A percentile compares a stretch with the other conserved stretches of the same genome.
These are phyloP conservation scores for Oriolus oriolus DNA, from an alignment of 2,113 vertebrate genomes.

Conservation along the genomic window DNA sequence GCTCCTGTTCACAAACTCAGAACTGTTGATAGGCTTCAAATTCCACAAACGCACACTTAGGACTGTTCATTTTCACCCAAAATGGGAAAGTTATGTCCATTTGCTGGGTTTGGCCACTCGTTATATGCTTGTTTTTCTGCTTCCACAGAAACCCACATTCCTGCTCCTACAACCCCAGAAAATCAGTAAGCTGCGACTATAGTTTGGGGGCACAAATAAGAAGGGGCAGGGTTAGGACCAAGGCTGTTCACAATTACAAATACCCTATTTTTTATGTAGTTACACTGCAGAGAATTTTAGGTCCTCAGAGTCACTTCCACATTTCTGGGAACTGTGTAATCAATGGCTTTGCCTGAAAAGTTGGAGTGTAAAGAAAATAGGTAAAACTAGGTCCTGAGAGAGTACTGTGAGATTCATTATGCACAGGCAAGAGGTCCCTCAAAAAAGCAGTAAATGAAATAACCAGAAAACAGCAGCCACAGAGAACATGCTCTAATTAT, in stretches of 20 bases:
- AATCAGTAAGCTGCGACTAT: background rate
- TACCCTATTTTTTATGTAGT: background rate
- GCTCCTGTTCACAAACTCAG: background rate
- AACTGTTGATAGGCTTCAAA: background rate
- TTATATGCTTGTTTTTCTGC: background rate
- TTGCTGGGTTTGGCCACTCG: background rate
- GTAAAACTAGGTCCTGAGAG: background rate
- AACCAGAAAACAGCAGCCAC: background rate
- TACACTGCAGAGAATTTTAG: background rate
- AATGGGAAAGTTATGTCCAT: rapidly evolving
- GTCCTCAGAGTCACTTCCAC: background rate
- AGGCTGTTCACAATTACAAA: background rate
- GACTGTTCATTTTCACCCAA: background rate
- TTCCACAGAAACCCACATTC: background rate
- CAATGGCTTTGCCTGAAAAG: background rate
- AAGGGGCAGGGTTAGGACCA: background rate
- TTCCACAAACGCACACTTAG: background rate
- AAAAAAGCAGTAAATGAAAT: background rate
- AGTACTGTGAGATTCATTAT: background rate
- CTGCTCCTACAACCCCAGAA: background rate
- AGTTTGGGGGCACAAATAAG: background rate
- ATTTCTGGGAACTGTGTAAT: background rate
- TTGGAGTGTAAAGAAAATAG: background rate
- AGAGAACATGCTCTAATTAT: background rate
- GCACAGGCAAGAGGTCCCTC: background rate